Evolutionary conservation across 2,888 invertebrate species (phyloP).

Genomic region (Rotaria macrura): DNA sequence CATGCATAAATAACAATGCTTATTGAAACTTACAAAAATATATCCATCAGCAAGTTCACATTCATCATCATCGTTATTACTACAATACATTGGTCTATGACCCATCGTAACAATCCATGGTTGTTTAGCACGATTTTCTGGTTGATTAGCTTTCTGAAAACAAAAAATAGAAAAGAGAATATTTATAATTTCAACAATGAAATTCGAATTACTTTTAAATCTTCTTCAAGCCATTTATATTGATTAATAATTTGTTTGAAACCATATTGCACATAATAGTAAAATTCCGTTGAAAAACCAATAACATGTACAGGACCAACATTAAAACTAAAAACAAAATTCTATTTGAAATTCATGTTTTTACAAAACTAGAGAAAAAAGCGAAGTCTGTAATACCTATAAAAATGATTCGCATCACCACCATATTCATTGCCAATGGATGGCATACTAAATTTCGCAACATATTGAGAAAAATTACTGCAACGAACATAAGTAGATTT

Average conservation of each 20-base stretch:
- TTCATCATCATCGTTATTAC: constrained; percentile 67
- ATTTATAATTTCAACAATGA: too few species aligned
- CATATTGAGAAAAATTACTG: constrained; percentile 33
- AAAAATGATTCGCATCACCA: constrained; percentile 41
- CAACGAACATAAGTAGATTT: not conserved
- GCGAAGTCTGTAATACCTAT: constrained; percentile 50
- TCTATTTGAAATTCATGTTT: too few species aligned
- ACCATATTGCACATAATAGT: constrained; percentile 80
- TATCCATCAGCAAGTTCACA: constrained; percentile 54
- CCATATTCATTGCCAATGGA: constrained; percentile 16
- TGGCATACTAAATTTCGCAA: constrained; percentile 30
- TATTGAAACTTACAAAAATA: not conserved
- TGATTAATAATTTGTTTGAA: constrained; percentile 56
- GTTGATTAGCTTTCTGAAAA: constrained; percentile 43
- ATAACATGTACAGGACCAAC: constrained; percentile 65
- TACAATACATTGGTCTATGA: constrained; percentile 50
- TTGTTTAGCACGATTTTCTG: constrained; percentile 43
- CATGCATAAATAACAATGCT: too few species aligned
- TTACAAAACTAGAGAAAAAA: constrained; percentile 51
- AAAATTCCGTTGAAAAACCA: constrained; percentile 78
- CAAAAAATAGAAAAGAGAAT: too few species aligned
- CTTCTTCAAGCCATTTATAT: constrained; percentile 70
- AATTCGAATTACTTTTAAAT: constrained; percentile 56
- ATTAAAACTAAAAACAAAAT: constrained; percentile 60
- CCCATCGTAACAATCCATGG: constrained; percentile 50